Base-by-base conservation (phyloP, 2,797 vertebrate species). In the Cyprinodon diabolis region DNA sequence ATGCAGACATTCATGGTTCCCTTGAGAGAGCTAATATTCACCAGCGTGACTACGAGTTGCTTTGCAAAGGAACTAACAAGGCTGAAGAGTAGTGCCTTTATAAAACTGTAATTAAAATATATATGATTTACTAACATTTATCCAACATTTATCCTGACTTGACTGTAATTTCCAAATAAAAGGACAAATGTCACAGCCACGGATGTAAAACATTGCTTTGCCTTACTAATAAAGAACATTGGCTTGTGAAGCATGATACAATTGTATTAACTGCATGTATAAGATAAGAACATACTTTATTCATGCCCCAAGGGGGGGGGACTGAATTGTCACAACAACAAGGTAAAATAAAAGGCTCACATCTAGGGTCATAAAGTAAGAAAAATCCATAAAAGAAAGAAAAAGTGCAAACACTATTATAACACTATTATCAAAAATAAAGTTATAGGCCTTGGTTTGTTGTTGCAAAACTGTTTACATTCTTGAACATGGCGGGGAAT, bases 181-280 rank as follows among this genome's bases (percentile, higher is more conserved):
- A 68, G 11, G 19, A 72, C n/a, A 65, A 71, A 71, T 63, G 21
- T 65, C 37, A 45, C 40, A n/a, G 35, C 11, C 5, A 10, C 23
- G 45, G 21, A 45, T 45, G 62, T 45, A 65, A 43, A 65, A 45
- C 40, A n/a, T 65, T 6, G 21, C 62, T n/a, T 13, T 43, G 19
- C n/a, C 19, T n/a, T 65, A 60, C 37, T 43, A n/a, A 65, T 69
- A 71, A 72, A 85, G 21, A 84, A 47, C 21, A 69, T 21, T 23
- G n/a, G 48, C 65, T 52, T 52, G 13, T 15, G 49, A 54, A 17
- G 7, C 47, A 10, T 25, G 7, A 58, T 58, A 55, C 55, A 25
- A 69, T 30, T 71, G 66, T 47, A 54, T 66, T 15, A 65, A 66
- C n/a, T 60, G 23, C 62, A 57, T 71, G 30, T 51, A 6, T 13